Percentiles rank a stretch among this genome's conserved stretches.
These are phyloP conservation scores for Diprion similis DNA, from an alignment of 1,140 invertebrate genomes.

Conservation along the genomic window DNA sequence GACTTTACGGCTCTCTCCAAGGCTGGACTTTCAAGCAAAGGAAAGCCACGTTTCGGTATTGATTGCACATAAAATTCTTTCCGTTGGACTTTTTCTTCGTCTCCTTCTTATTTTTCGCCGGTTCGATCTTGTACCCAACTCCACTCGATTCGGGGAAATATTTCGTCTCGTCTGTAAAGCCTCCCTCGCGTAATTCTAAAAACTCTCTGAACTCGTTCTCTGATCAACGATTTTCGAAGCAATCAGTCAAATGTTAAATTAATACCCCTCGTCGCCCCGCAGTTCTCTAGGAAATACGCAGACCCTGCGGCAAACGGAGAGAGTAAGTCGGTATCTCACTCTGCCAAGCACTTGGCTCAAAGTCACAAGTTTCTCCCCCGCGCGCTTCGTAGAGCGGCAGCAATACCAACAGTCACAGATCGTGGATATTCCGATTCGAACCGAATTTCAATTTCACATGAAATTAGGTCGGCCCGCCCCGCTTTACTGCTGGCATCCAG, in stretches of 20 bases:
- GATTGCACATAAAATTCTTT: constrained; percentile 8
- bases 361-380: too few relatives aligned
- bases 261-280: too few relatives aligned
- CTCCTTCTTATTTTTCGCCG: neutral
- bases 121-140: constrained; percentile 10
- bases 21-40: constrained; percentile 4
- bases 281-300: too few relatives aligned
- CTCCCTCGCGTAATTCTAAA: neutral
- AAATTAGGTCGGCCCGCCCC: too few relatives aligned
- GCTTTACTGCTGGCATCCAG: too few relatives aligned
- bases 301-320: neutral
- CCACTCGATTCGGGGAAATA: neutral
- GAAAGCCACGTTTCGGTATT: neutral
- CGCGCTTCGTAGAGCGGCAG: too few relatives aligned
- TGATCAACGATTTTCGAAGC: neutral
- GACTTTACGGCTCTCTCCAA: constrained; percentile 34
- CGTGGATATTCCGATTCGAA: too few relatives aligned
- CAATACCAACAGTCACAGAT: too few relatives aligned
- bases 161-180: neutral
- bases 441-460: too few relatives aligned
- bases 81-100: too few relatives aligned
- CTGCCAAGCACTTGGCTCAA: neutral
- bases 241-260: neutral
- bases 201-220: neutral
- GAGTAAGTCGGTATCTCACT: constrained; percentile 11